These are phyloP conservation scores for Sanderia malayensis DNA, from an alignment of 30 jellyfish, hydroid and myxozoan species.

Conservation along the genomic window DNA sequence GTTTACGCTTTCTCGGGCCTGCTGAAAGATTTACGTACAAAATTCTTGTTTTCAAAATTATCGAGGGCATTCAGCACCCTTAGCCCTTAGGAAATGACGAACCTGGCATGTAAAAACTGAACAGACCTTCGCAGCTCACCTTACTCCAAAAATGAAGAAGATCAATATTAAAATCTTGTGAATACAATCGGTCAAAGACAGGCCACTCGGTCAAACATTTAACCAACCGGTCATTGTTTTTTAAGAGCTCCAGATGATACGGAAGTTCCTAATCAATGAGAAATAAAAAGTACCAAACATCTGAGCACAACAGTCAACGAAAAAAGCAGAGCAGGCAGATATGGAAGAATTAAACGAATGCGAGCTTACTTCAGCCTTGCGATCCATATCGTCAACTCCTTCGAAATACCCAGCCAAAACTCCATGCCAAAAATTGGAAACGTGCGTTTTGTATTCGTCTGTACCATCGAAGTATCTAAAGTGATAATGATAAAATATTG, in stretches of 20 bases:
- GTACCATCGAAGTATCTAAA: conserved; percentile 68
- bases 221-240: conserved; percentile 75
- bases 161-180: conserved; percentile 75
- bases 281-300: neutral
- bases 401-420: conserved; percentile 74
- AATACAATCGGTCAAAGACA: conserved; percentile 69
- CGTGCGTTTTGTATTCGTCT: conserved; percentile 55
- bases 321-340: too few species aligned
- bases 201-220: conserved; percentile 88
- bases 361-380: conserved; percentile 72
- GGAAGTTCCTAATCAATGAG: conserved; percentile 70
- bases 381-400: conserved; percentile 66
- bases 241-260: conserved; percentile 77
- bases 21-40: too few species aligned
- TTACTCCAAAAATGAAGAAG: conserved; percentile 79
- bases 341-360: too few species aligned
- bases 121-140: too few species aligned
- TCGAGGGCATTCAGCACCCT: too few species aligned
- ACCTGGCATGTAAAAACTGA: too few species aligned
- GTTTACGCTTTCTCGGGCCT: too few species aligned
- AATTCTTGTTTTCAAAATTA: too few species aligned
- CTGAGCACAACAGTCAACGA: neutral
- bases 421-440: conserved; percentile 71
- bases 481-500: too few species aligned
- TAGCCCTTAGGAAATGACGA: too few species aligned